Evolutionary conservation across 2,888 invertebrate genomes (phyloP), one percentile per base, ranked within the genome.

Genomic region (Torymus aiolomorphi): DNA sequence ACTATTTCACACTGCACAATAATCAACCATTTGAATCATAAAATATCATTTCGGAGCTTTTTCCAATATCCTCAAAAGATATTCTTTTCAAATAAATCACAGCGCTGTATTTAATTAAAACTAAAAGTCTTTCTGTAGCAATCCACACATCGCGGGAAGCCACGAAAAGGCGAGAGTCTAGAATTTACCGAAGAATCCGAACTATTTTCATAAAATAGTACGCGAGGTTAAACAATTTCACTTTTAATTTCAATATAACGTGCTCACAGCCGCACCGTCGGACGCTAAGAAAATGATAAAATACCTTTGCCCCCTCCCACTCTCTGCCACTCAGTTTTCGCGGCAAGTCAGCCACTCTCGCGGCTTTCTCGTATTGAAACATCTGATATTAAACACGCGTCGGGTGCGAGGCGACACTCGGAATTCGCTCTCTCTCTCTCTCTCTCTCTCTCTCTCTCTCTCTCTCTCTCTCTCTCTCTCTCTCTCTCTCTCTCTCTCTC

Each of bases 191-290:
- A 12, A 67, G 54, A 24, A 67, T 67, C 54, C 54, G 67, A 67
- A 67, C 54, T 54, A 67, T 67, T 54, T 67, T 54, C 24, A 18
- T 54, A 67, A 54, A 20, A 54, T 54, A 3, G 49, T 14, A 14
- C 54, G 24, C 8, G 31, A 3, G 8, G 5, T 31, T 31, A 42
- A 67, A 54, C 54, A 67, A 67, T 67, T 67, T 54, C 18, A 24
- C 24, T 54, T 14, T 10, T 14, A 54, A 52, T 67, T 67, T 67
- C 54, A 67, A 54, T 52, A 24, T 54, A 24, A 67, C 52, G 31
- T 31, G 8, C 20, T 20, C 20, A 2, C 20, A 20, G 20, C 20
- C 4, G 8, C 31, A 31, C 31, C 1, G 31, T 1, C 31, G 4
- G 31, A 0, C 31, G 31, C 31, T 3, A 31, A 31, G 3, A 31